A percentile compares a stretch with the other conserved stretches of the same genome.
Evolutionary conservation across 1,140 invertebrate genomes (phyloP).

Genomic region (Drosophila prosaltans): DNA sequence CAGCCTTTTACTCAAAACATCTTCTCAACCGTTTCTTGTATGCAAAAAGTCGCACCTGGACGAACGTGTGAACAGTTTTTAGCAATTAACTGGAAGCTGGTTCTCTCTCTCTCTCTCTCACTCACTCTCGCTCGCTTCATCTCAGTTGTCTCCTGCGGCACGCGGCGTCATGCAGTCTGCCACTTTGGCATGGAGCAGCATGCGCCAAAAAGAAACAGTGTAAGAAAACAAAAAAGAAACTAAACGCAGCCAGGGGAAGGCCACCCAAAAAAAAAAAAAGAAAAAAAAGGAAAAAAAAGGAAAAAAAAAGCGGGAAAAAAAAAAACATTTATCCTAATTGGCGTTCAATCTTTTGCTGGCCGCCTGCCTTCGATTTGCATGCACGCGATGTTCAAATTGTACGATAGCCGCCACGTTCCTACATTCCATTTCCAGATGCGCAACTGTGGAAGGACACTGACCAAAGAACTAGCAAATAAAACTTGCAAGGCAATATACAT

Average conservation of each 20-base stretch:
- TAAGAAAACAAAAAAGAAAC: constrained; percentile 53
- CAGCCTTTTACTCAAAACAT: background rate
- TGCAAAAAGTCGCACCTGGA: constrained; percentile 72
- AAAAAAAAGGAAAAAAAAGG: constrained; percentile 21
- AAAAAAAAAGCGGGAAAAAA: constrained; percentile 47
- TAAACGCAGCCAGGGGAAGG: constrained; percentile 16
- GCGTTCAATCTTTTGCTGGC: constrained; percentile 67
- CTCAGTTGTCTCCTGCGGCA: constrained; percentile 35
- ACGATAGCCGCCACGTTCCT: constrained; percentile 50
- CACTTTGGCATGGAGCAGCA: constrained; percentile 41
- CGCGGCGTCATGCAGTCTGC: constrained; percentile 78
- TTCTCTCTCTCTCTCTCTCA: constrained; percentile 3
- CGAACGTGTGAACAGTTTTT: constrained; percentile 79
- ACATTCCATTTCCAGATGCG: constrained; percentile 33
- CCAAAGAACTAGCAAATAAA: background rate
- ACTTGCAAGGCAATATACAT: no score
- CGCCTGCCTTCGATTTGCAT: constrained; percentile 71
- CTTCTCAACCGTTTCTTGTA: constrained; percentile 41
- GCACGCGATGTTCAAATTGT: constrained; percentile 63
- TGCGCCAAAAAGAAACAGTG: constrained; percentile 25
- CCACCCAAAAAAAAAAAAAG: constrained; percentile 41
- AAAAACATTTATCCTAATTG: constrained; percentile 79
- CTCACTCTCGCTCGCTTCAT: background rate
- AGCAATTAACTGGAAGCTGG: constrained; percentile 70
- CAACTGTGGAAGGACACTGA: background rate